Evolutionary conservation across 2,888 invertebrate species (phyloP).

Genomic region (Chrysina gloriosa): DNA sequence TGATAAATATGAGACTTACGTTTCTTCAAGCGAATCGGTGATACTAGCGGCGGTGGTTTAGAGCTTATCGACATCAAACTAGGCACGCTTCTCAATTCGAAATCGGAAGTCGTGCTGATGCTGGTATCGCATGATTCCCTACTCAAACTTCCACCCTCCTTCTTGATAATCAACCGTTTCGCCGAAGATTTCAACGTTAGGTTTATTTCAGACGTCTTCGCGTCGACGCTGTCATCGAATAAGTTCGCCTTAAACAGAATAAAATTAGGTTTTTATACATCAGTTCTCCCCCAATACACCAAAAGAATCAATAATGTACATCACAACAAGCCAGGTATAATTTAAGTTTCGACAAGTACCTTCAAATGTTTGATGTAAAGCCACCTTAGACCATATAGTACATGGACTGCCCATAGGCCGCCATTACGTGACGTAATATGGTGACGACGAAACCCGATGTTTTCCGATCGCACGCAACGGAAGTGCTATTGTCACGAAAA

Average conservation of each 20-base stretch:
- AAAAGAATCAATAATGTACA: too few relatives aligned
- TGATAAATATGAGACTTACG: too few relatives aligned
- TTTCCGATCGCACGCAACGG: too few relatives aligned
- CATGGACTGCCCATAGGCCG: too few relatives aligned
- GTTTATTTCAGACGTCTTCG: conserved; percentile 69
- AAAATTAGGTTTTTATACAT: conserved; percentile 46
- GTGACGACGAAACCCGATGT: too few relatives aligned
- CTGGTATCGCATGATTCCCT: not conserved
- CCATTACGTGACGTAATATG: too few relatives aligned
- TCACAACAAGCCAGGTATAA: too few relatives aligned
- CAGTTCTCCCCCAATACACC: not conserved
- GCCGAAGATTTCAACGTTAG: conserved; percentile 72
- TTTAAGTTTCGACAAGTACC: too few relatives aligned
- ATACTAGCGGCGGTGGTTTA: not conserved
- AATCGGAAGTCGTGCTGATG: not conserved
- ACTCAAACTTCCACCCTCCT: conserved; percentile 62
- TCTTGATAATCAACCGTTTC: conserved; percentile 80
- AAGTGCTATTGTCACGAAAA: too few relatives aligned
- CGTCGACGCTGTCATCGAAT: conserved; percentile 89
- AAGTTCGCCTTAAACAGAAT: conserved; percentile 72
- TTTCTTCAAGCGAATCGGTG: not conserved
- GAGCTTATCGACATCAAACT: not conserved
- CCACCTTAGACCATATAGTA: too few relatives aligned
- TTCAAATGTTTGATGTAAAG: too few relatives aligned
- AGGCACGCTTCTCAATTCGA: not conserved